Evolutionary conservation across 2,113 vertebrate genomes (phyloP).

Genomic region (Centropus unirufus): DNA sequence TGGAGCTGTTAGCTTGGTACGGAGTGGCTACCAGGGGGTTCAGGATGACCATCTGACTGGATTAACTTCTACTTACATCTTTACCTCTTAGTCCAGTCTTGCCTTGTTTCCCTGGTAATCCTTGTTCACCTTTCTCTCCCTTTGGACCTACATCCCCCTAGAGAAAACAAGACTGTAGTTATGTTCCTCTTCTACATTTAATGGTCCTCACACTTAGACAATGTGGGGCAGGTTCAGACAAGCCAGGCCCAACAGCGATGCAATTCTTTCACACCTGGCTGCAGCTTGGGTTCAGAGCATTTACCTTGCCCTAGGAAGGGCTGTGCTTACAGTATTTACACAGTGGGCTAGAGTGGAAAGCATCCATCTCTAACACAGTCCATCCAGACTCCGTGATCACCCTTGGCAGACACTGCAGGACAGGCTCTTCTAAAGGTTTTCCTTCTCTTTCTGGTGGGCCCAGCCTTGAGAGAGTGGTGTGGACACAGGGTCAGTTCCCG

Average conservation of each 20-base stretch:
- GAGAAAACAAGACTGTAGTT: background rate
- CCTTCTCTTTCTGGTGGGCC: background rate
- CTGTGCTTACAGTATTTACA: background rate
- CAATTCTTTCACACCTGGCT: background rate
- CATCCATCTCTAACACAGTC: background rate
- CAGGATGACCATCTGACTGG: background rate
- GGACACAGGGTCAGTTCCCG: background rate
- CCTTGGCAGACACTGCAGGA: background rate
- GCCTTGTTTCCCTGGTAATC: conserved; percentile 79
- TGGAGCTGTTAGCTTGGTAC: background rate
- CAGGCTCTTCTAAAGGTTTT: background rate
- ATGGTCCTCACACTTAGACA: background rate
- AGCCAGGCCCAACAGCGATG: too few relatives aligned
- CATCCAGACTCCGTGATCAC: fast-evolving
- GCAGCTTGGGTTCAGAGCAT: background rate
- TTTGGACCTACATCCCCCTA: conserved; percentile 82
- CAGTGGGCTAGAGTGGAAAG: background rate
- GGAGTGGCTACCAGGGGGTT: background rate
- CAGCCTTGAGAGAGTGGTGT: fast-evolving
- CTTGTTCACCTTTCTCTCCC: conserved; percentile 80
- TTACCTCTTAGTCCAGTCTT: conserved; percentile 89
- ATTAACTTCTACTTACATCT: conserved; percentile 88
- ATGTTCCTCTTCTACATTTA: background rate
- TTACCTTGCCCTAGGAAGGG: background rate
- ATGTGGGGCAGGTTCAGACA: background rate